Conservation (phyloP, 2,113 vertebrate species). For the Hystrix brachyura region DNA sequence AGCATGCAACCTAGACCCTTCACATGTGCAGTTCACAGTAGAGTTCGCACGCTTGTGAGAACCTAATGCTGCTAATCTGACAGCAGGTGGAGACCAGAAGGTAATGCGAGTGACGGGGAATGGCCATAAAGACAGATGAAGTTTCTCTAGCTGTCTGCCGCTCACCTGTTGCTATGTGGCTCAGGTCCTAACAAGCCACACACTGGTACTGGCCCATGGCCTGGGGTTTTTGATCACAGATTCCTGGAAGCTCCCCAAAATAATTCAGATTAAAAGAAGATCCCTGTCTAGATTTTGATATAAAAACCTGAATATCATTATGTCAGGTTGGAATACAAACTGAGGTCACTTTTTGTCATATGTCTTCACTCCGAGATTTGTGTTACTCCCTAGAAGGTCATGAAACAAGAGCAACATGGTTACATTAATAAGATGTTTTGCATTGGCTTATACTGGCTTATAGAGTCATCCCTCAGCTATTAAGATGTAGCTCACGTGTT, state of each 20-base stretch:
- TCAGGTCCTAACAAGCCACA: not conserved
- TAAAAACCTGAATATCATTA: not conserved
- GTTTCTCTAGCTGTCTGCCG: not conserved
- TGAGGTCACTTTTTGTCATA: not conserved
- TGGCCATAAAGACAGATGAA: not conserved
- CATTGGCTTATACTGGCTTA: not conserved
- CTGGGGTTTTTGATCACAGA: not conserved
- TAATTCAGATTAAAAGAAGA: not conserved
- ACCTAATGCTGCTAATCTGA: not conserved
- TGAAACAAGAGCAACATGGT: not conserved
- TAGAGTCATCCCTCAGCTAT: not conserved
- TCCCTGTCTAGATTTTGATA: constrained; percentile 15
- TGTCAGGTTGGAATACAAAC: not conserved
- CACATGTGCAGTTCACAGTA: not conserved
- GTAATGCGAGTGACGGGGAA: not conserved
- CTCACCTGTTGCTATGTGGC: not conserved
- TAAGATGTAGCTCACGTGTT: not conserved
- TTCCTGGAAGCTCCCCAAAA: not conserved
- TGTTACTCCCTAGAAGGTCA: not conserved
- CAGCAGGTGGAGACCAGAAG: not conserved
- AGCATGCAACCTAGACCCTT: not conserved
- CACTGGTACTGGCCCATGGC: not conserved
- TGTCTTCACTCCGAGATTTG: not conserved
- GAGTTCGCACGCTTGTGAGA: not conserved
- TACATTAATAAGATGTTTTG: not conserved